Base-by-base conservation (phyloP, 2,888 invertebrate species). In the Caenorhabditis zanzibari region DNA sequence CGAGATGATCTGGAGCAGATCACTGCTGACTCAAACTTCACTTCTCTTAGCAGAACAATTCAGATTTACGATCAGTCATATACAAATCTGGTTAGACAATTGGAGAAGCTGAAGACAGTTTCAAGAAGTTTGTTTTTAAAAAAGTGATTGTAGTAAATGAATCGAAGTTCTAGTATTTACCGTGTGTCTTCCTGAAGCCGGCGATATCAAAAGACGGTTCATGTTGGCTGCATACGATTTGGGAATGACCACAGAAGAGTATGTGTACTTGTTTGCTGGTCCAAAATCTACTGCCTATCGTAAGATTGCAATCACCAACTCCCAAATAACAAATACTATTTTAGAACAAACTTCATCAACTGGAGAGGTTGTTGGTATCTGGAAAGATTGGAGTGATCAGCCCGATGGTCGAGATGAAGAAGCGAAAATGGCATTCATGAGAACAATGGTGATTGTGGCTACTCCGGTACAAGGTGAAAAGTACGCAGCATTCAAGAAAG, bases 371-470 rank as follows among this genome's bases (percentile, higher is more conserved):
- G 71, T 82, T 2, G 75, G 75, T 0, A 77, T 84, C 14, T 87
- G 87, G 87, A 76, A 77, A 16, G 87, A 87, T 47, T 79, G 76
- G 71, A 73, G 80, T 24, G 54, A 64, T 0, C 59, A 69, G 9
- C 71, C 85, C 0, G 89, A 89, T 79, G 88, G 88, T 9, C 52
- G 88, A n/a, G 88, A 89, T 44, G 83, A 80, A 47, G 89, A 89
- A 7, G 89, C 87, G 1, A 82, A 79, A 28, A 47, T 47, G 14
- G 89, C 88, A n/a, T 88, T 88, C 64, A 76, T 80, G 63, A 82
- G 85, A 26, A 82, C 88, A 4, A 84, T 89, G 73, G 77, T 86
- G 28, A 79, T 83, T 32, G 80, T 83, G 9, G 83, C 83, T 6
- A 80, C 87, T 4, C 68, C 82, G 6, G 77, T 87, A 1, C 66